A percentile compares a stretch with the other conserved stretches of the same genome.
These are phyloP conservation scores for Otolemur crassicaudatus DNA, from an alignment of 2,797 vertebrate species.

Conservation along the genomic window DNA sequence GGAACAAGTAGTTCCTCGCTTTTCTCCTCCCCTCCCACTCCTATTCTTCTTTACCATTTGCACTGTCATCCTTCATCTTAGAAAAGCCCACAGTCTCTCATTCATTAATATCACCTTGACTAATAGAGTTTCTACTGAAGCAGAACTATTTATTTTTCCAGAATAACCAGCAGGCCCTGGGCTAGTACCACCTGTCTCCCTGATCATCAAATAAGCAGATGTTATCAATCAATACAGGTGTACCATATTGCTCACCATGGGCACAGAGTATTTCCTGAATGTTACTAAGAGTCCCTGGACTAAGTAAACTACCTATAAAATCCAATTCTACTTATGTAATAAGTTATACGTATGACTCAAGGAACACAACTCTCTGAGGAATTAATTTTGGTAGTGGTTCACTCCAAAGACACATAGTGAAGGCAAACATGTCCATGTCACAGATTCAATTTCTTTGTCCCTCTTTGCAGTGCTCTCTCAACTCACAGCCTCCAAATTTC, in stretches of 20 bases:
- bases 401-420: slow-evolving; percentile 31
- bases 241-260: neutral
- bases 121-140: slow-evolving; percentile 10
- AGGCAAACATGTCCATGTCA: neutral
- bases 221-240: slow-evolving; percentile 29
- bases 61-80: neutral
- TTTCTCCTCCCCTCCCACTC: neutral
- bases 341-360: slow-evolving; percentile 49
- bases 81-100: neutral
- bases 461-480: neutral
- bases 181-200: neutral
- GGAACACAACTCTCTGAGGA: slow-evolving; percentile 45
- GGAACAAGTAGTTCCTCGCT: neutral
- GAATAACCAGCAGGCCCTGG: slow-evolving; percentile 22
- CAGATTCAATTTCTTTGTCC: slow-evolving; percentile 11
- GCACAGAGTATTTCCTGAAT: slow-evolving; percentile 33
- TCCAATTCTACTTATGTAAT: slow-evolving; percentile 59
- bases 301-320: slow-evolving; percentile 58
- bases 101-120: slow-evolving; percentile 18
- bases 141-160: slow-evolving; percentile 45
- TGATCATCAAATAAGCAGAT: slow-evolving; percentile 44
- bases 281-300: slow-evolving; percentile 41
- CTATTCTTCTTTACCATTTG: neutral
- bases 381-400: slow-evolving; percentile 50
- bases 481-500: neutral